Evolutionary conservation across 1,140 invertebrate genomes (phyloP).

Genomic region (Episyrphus balteatus): DNA sequence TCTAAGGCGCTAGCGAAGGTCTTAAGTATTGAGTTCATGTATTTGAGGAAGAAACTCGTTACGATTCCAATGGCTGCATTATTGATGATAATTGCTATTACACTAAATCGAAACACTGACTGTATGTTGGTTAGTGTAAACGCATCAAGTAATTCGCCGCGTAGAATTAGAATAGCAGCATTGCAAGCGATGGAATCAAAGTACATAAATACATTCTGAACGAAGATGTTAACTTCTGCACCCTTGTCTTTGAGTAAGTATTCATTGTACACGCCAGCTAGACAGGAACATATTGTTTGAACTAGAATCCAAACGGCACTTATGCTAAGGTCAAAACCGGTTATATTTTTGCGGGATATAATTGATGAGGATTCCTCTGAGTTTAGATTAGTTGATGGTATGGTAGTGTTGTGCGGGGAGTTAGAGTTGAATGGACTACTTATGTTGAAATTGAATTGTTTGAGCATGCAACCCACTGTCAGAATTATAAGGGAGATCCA

Average conservation of each 20-base stretch:
- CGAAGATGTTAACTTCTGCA: constrained; percentile 72
- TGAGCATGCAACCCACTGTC: constrained; percentile 84
- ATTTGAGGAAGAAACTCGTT: constrained; percentile 87
- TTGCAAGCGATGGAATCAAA: constrained; percentile 89
- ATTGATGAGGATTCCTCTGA: too few relatives aligned
- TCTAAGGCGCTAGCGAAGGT: constrained; percentile 93
- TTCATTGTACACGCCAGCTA: constrained; percentile 95
- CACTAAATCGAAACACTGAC: constrained; percentile 52
- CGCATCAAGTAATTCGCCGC: constrained; percentile 49
- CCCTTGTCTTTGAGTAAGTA: constrained; percentile 82
- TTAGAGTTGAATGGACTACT: constrained; percentile 13
- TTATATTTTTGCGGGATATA: constrained; percentile 38
- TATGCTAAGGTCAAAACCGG: constrained; percentile 47
- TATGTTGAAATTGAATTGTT: constrained; percentile 63
- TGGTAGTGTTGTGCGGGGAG: background rate
- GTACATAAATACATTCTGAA: constrained; percentile 96
- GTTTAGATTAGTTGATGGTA: background rate
- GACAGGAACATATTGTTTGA: constrained; percentile 83
- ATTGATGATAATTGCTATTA: constrained; percentile 76
- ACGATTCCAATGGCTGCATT: constrained; percentile 86
- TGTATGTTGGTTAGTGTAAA: constrained; percentile 47
- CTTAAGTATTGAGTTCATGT: constrained; percentile 91
- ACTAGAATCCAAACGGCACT: constrained; percentile 64
- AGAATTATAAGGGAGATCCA: constrained; percentile 82
- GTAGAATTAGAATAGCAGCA: constrained; percentile 51